Conservation (phyloP, 2,888 invertebrate species). For the Idaea aversata region DNA sequence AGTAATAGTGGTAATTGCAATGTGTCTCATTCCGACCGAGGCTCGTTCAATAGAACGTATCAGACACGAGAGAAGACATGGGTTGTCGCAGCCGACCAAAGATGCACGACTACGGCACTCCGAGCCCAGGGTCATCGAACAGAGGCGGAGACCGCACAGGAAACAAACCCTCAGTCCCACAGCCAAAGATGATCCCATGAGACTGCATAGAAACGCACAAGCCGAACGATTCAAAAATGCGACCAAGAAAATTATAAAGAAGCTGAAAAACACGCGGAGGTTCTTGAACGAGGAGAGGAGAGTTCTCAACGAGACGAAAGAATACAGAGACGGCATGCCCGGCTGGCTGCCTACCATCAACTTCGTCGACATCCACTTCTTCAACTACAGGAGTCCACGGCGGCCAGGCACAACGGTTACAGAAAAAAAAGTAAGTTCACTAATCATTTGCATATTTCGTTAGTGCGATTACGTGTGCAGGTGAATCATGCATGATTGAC, state of each 20-base stretch:
- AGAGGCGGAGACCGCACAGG: slow-evolving; percentile 38
- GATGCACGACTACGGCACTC: slow-evolving; percentile 35
- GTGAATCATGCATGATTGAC: slow-evolving; percentile 24
- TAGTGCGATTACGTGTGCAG: slow-evolving; percentile 23
- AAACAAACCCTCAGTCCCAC: slow-evolving; percentile 40
- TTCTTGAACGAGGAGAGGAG: slow-evolving; percentile 57
- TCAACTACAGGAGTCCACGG: slow-evolving; percentile 47
- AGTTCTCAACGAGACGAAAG: slow-evolving; percentile 55
- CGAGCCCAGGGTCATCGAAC: slow-evolving; percentile 34
- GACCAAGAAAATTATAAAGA: slow-evolving; percentile 60
- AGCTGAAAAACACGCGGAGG: slow-evolving; percentile 58
- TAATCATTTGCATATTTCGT: slow-evolving; percentile 15
- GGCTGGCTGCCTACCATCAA: slow-evolving; percentile 68
- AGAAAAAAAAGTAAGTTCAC: slow-evolving; percentile 61
- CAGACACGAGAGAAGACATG: slow-evolving; percentile 57
- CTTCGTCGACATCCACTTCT: slow-evolving; percentile 67
- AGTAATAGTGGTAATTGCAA: slow-evolving; percentile 64
- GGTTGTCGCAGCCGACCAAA: slow-evolving; percentile 46
- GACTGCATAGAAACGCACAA: slow-evolving; percentile 44
- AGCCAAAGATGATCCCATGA: slow-evolving; percentile 50
- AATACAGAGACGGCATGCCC: slow-evolving; percentile 65
- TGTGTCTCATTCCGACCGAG: slow-evolving; percentile 66
- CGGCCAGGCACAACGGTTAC: slow-evolving; percentile 48
- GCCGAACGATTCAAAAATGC: slow-evolving; percentile 57
- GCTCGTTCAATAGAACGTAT: slow-evolving; percentile 55